Conservation (phyloP, 2,797 vertebrate genomes). For the Erpetoichthys calabaricus region DNA sequence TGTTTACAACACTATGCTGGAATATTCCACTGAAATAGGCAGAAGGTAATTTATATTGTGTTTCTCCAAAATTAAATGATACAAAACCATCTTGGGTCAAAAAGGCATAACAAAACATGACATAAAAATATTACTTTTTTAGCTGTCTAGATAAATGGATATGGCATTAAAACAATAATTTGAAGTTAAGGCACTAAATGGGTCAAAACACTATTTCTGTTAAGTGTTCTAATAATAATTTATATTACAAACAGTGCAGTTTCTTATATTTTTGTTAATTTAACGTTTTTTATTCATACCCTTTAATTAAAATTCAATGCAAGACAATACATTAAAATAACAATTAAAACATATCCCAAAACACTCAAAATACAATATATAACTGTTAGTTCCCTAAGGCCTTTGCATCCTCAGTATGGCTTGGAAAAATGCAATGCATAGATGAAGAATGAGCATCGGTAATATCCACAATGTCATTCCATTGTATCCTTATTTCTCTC, state of each 20-base stretch:
- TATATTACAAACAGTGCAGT: slow-evolving; percentile 98
- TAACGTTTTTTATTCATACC: slow-evolving; percentile 79
- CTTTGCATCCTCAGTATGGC: slow-evolving; percentile 81
- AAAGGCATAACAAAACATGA: slow-evolving; percentile 22
- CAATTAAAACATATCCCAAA: slow-evolving; percentile 58
- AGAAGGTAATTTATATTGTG: slow-evolving; percentile 56
- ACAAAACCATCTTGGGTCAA: no score
- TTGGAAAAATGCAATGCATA: slow-evolving; percentile 89
- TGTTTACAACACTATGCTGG: not conserved
- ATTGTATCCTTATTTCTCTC: slow-evolving; percentile 24
- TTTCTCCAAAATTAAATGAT: slow-evolving; percentile 20
- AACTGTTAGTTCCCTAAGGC: slow-evolving; percentile 73
- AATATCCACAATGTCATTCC: slow-evolving; percentile 40
- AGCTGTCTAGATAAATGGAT: slow-evolving; percentile 50
- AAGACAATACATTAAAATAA: slow-evolving; percentile 82
- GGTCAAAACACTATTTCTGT: slow-evolving; percentile 72
- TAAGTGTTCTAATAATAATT: slow-evolving; percentile 98
- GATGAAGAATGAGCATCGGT: slow-evolving; percentile 78
- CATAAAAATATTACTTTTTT: slow-evolving; percentile 29
- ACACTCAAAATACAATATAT: slow-evolving; percentile 48
- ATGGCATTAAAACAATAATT: slow-evolving; percentile 82
- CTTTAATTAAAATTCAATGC: slow-evolving; percentile 70
- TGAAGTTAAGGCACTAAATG: slow-evolving; percentile 95
- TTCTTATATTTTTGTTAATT: slow-evolving; percentile 89
- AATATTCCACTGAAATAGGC: slow-evolving; percentile 38